Evolutionary conservation across 2,888 invertebrate species (phyloP).

Genomic region (Hartigia nigra): DNA sequence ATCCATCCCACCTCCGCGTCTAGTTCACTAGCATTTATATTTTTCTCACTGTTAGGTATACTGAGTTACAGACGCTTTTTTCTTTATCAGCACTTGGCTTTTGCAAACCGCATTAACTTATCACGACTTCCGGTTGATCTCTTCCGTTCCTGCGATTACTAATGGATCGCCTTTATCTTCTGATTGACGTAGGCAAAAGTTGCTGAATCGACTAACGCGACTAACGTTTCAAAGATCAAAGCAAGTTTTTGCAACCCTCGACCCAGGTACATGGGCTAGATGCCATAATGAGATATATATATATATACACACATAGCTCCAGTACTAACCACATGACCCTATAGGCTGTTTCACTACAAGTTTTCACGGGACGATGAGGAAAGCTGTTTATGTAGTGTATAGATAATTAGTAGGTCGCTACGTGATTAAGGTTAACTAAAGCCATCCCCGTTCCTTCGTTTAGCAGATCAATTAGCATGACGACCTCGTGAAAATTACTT

Average conservation of each 20-base stretch:
- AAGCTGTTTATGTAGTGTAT: neutral
- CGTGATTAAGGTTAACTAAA: constrained; percentile 52
- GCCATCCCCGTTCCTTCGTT: constrained; percentile 28
- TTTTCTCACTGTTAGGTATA: neutral
- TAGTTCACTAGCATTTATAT: neutral
- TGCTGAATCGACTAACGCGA: neutral
- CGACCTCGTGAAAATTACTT: neutral
- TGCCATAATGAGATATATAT: neutral
- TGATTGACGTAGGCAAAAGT: neutral
- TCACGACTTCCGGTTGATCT: neutral
- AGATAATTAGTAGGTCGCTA: constrained; percentile 53
- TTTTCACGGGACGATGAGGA: neutral
- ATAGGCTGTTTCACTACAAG: neutral
- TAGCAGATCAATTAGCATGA: constrained; percentile 33
- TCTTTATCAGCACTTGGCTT: neutral
- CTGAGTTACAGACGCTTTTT: neutral
- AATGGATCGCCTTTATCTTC: neutral
- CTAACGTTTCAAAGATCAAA: constrained; percentile 38
- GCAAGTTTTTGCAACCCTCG: constrained; percentile 34
- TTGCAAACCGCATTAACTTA: neutral
- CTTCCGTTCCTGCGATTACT: neutral
- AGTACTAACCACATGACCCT: neutral
- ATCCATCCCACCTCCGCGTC: constrained; percentile 3
- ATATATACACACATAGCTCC: neutral
- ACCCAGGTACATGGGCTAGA: neutral